Evolutionary conservation across 2,113 vertebrate species (phyloP).

Genomic region (Hyperopisus bebe): DNA sequence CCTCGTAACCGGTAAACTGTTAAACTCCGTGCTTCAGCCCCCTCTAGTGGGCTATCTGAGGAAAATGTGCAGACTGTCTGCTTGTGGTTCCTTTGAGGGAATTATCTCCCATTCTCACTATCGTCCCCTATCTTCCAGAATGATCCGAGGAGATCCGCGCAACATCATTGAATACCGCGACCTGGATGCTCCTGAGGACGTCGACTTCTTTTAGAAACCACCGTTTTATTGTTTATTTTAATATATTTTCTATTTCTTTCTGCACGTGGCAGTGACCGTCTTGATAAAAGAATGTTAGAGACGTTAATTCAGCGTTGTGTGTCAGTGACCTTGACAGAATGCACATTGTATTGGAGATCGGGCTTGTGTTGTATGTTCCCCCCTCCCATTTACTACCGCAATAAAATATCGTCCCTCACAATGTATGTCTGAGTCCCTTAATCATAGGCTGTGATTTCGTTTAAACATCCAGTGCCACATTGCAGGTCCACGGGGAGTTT

Average conservation of each 20-base stretch:
- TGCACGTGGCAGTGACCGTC: neutral
- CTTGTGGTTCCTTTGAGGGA: neutral
- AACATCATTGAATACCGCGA: constrained; percentile 85
- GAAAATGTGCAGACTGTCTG: neutral
- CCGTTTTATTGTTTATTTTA: constrained; percentile 31
- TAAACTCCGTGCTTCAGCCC: neutral
- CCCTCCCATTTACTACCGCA: neutral
- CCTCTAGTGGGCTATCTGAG: neutral
- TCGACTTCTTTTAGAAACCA: constrained; percentile 78
- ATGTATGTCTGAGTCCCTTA: neutral
- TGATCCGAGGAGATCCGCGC: constrained; percentile 81
- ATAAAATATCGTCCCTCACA: neutral
- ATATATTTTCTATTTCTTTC: neutral
- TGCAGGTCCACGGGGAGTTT: neutral
- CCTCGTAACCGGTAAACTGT: constrained; percentile 76
- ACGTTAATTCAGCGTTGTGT: neutral
- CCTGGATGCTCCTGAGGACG: constrained; percentile 83
- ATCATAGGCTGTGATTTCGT: neutral
- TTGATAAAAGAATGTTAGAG: neutral
- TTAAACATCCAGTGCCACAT: neutral
- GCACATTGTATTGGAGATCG: neutral
- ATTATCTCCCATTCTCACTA: neutral
- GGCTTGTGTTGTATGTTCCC: neutral
- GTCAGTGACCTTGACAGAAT: neutral
- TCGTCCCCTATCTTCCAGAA: constrained; percentile 53